A percentile compares a stretch with the other conserved stretches of the same genome.
Conservation (phyloP, 2,113 vertebrate genomes). For the Nycticryphes semicollaris region DNA sequence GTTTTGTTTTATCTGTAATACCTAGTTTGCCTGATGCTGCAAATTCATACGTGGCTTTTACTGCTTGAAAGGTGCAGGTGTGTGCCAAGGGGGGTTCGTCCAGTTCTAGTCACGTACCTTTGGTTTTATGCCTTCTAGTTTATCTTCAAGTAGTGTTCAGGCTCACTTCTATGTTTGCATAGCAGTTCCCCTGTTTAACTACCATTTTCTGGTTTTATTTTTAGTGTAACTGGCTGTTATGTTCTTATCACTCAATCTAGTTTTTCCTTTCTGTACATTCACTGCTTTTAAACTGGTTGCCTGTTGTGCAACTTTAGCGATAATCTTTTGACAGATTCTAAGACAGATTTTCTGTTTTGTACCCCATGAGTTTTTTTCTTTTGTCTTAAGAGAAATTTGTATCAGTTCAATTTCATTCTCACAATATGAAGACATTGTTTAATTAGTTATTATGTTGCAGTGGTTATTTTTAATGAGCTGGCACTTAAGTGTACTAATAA, state of each 20-base stretch:
- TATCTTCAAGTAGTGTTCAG: neutral
- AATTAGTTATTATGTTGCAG: neutral
- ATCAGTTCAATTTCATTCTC: neutral
- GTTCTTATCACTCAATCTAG: neutral
- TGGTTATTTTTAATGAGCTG: neutral
- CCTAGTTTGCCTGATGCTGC: neutral
- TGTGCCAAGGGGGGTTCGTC: neutral
- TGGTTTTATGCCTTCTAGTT: neutral
- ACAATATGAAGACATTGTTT: neutral
- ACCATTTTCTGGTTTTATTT: neutral
- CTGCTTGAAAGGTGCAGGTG: neutral
- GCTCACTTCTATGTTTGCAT: neutral
- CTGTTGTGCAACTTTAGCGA: neutral
- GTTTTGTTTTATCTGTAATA: neutral
- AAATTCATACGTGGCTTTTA: neutral
- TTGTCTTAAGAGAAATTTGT: neutral
- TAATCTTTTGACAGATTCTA: neutral
- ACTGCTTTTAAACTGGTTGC: neutral
- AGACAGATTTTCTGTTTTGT: neutral
- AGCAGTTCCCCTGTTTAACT: conserved; percentile 17
- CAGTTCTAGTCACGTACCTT: neutral
- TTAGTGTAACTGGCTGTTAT: neutral
- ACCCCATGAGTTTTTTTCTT: neutral
- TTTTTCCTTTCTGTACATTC: neutral
- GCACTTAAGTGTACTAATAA: neutral